Evolutionary conservation across 2,797 vertebrate genomes (phyloP), one percentile per base, ranked within the genome.

Genomic region (Labroides dimidiatus): DNA sequence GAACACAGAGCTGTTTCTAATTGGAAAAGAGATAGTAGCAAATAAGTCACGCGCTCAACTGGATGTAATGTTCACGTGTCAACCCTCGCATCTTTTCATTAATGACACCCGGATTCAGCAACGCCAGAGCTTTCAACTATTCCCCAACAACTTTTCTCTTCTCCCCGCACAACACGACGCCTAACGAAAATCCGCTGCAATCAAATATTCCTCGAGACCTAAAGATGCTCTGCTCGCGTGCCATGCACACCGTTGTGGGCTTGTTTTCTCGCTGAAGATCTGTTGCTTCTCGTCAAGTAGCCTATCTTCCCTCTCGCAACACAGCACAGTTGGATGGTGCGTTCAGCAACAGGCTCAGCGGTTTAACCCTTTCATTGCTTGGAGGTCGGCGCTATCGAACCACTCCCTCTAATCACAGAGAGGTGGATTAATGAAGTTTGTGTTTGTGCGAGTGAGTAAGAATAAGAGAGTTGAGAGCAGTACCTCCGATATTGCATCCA

Each of bases 241-340:
- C 75, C 49, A 6, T 30, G 27, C 75, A 87, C 80, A 85, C 75
- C 86, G 81, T 84, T 83, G 81, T 71, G 80, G 23, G 69, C 47
- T 80, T 85, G 81, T 84, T 88, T 84, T 67, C 60, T 80, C 81
- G 78, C 85, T 68, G 87, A 79, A 80, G 72, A 93, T 88, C 87
- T 93, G 92, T 93, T 91, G 93, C 91, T 87, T 85, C 84, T 85
- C 84, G 69, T 80, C 69, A 85, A 88, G 84, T 81, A 80, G 80
- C 80, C 78, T 36, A 57, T 86, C 83, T 82, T 90, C 80, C 85
- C 81, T 77, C n/a, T 78, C 72, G 84, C 80, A 87, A 90, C 90
- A 77, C 86, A 81, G 80, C 79, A 87, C 73, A 71, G 86, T 78
- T 89, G 90, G 86, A 88, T 83, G 84, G 86, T 64, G 86, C 73